A percentile compares a stretch with the other conserved stretches of the same genome.
These are phyloP conservation scores for Bombus confusus DNA, from an alignment of 1,140 invertebrate species.

Conservation along the genomic window DNA sequence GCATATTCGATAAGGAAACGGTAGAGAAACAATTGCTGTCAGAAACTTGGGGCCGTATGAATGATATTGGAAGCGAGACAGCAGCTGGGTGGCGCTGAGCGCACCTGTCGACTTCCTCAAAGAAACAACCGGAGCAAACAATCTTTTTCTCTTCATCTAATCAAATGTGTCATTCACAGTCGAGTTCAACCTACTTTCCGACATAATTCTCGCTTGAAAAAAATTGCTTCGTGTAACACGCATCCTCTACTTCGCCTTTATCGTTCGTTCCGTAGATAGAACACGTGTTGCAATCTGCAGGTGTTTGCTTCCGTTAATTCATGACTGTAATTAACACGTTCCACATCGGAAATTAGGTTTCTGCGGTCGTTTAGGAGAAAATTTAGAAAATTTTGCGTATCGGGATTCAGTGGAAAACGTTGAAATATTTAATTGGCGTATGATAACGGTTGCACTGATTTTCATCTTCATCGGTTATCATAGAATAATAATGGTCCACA, in stretches of 20 bases:
- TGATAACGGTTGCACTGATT: no score
- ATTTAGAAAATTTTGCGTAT: neutral
- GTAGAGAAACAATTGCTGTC: constrained; percentile 40
- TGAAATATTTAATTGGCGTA: no score
- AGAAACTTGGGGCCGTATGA: constrained; percentile 58
- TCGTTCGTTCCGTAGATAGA: neutral
- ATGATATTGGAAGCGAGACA: constrained; percentile 73
- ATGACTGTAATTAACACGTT: neutral
- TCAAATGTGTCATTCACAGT: constrained; percentile 51
- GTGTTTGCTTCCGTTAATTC: neutral
- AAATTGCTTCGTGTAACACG: neutral
- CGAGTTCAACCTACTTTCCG: constrained; percentile 6
- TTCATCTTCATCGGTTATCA: no score
- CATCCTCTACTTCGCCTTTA: neutral
- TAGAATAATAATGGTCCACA: no score
- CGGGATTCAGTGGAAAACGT: neutral
- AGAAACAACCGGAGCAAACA: constrained; percentile 78
- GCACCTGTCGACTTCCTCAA: constrained; percentile 79
- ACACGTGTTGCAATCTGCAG: neutral
- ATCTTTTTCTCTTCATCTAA: constrained; percentile 57
- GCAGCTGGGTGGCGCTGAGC: constrained; percentile 79
- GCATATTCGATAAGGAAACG: constrained; percentile 30
- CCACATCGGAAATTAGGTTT: neutral
- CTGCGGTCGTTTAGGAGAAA: neutral
- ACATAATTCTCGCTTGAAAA: neutral